Percentiles rank a stretch among this genome's conserved stretches.
phyloP scores from a whole-genome alignment of 2,888 invertebrate species.

The Agrenia bidenticulata region DNA sequence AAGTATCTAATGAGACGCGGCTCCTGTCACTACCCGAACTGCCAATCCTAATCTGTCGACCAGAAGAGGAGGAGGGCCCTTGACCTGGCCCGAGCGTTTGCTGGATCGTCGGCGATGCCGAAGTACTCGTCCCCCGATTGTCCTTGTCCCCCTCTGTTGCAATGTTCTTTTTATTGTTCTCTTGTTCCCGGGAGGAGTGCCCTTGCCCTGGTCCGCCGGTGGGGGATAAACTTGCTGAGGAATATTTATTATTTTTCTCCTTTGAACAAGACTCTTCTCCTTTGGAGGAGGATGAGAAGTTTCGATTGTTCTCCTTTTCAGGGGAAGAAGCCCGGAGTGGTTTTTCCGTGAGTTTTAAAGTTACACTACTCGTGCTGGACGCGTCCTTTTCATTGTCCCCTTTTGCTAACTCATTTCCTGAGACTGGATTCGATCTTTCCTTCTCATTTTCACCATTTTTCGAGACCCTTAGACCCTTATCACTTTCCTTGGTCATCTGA shows the following conservation, averaged over 20 bases:
- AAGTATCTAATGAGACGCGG: conserved; percentile 11
- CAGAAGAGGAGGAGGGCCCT: conserved; percentile 7
- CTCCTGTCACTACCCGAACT: conserved; percentile 16
- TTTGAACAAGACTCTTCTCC: too few species aligned
- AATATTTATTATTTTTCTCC: too few species aligned
- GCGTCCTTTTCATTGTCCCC: conserved; percentile 23
- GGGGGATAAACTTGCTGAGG: too few species aligned
- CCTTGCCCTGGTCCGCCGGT: too few species aligned
- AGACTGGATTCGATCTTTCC: conserved; percentile 32
- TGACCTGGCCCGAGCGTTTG: too few species aligned
- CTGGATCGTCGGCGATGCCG: too few species aligned
- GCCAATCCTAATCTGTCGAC: neutral
- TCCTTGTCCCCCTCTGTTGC: conserved; percentile 18
- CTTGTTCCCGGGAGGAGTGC: conserved; percentile 10
- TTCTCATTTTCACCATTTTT: conserved; percentile 29
- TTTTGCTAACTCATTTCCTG: conserved; percentile 34
- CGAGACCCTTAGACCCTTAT: conserved; percentile 50
- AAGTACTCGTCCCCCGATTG: conserved; percentile 7
- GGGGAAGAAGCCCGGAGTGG: too few species aligned
- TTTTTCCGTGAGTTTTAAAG: too few species aligned
- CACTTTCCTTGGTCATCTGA: conserved; percentile 53
- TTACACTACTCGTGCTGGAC: neutral
- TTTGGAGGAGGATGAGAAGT: too few species aligned
- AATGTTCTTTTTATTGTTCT: conserved; percentile 24
- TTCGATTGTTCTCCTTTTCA: too few species aligned